Conservation (phyloP, 2,888 invertebrate species). For the Congeria kusceri region DNA sequence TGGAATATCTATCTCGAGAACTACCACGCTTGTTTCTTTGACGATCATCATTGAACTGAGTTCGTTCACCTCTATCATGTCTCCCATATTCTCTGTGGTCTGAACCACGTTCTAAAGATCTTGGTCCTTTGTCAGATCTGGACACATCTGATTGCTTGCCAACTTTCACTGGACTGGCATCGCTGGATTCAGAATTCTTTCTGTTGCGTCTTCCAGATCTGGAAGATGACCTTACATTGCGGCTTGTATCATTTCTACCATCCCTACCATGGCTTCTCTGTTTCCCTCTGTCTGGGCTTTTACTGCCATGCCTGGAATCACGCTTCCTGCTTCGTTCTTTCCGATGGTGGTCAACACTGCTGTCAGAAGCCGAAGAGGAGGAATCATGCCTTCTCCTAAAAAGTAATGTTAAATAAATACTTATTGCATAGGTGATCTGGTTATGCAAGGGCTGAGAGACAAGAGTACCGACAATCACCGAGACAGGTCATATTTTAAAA, state of each 20-base stretch:
- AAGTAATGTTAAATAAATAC: too few relatives aligned
- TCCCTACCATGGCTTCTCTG: slow-evolving; percentile 2
- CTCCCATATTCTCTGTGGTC: background rate
- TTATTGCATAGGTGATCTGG: too few relatives aligned
- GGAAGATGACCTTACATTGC: background rate
- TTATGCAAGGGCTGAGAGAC: too few relatives aligned
- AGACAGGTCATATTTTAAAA: too few relatives aligned
- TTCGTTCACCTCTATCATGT: background rate
- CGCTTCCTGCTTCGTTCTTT: background rate
- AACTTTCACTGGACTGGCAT: slow-evolving; percentile 36
- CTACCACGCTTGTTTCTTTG: slow-evolving; percentile 3
- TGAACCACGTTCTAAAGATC: too few relatives aligned
- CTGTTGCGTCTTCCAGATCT: background rate
- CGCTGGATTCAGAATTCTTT: slow-evolving; percentile 34
- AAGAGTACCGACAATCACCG: too few relatives aligned
- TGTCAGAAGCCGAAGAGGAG: slow-evolving; percentile 40
- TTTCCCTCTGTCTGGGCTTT: slow-evolving; percentile 7
- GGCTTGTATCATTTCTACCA: slow-evolving; percentile 15
- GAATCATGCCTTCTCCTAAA: slow-evolving; percentile 48
- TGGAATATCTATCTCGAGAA: background rate
- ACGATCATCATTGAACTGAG: slow-evolving; percentile 5
- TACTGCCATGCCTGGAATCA: background rate
- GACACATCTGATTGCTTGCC: slow-evolving; percentile 25
- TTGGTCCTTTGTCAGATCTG: too few relatives aligned
- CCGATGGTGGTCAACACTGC: slow-evolving; percentile 20